phyloP scores from a whole-genome alignment of 1,140 invertebrate genomes.

The Asobara japonica region DNA sequence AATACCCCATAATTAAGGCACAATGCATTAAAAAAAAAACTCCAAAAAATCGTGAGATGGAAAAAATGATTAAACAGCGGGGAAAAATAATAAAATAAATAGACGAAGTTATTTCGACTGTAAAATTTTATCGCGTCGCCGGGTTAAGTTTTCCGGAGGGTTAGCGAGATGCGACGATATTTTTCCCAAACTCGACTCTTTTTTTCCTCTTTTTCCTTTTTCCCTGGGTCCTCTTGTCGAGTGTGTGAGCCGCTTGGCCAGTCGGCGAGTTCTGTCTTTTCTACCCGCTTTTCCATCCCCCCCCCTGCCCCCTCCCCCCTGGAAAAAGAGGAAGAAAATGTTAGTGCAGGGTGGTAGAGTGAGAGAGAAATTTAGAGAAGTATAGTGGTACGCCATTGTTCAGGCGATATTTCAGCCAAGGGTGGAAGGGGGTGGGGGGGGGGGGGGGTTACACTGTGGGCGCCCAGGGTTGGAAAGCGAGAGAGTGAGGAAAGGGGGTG shows the following conservation, averaged over 20 bases:
- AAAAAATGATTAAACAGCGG: neutral
- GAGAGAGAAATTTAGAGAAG: constrained; percentile 1
- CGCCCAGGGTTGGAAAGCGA: neutral
- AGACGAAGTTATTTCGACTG: constrained; percentile 37
- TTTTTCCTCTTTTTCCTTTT: neutral
- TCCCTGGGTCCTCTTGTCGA: constrained; percentile 2
- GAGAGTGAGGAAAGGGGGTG: constrained; percentile 38
- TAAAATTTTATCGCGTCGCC: constrained; percentile 50
- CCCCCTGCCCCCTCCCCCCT: too few species aligned
- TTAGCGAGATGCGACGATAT: constrained; percentile 40
- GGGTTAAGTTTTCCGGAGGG: constrained; percentile 46
- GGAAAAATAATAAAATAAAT: neutral
- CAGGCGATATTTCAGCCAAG: constrained; percentile 63
- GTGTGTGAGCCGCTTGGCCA: neutral
- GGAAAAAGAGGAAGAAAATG: constrained; percentile 13
- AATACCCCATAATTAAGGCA: constrained; percentile 17
- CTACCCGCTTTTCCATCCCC: constrained; percentile 14
- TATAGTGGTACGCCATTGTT: constrained; percentile 60
- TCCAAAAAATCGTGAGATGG: neutral
- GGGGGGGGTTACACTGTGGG: neutral
- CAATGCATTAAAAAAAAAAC: neutral
- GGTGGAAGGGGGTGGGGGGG: constrained; percentile 41
- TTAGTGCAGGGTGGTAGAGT: neutral
- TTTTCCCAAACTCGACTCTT: constrained; percentile 44
- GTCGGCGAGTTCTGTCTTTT: constrained; percentile 21